Percentiles rank a stretch among this genome's conserved stretches.
Conservation (phyloP, 1,140 invertebrate species). For the Bombus huntii region DNA sequence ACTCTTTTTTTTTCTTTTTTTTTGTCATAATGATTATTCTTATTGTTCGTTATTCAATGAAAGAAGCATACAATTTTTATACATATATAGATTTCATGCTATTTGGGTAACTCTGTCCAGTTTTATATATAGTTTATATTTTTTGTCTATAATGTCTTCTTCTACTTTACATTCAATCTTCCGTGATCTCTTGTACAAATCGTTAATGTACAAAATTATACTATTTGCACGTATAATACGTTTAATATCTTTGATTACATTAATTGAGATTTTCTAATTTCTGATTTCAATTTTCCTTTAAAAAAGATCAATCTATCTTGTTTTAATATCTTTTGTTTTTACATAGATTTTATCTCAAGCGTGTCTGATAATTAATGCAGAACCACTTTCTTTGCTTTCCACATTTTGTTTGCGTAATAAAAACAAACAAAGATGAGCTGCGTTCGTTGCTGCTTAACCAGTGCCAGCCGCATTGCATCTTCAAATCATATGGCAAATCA, state of each 20-base stretch:
- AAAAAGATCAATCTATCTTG: not conserved
- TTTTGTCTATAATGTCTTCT: not conserved
- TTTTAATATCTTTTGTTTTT: not conserved
- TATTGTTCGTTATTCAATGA: not conserved
- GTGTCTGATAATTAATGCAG: not conserved
- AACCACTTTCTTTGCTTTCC: not conserved
- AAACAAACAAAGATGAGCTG: conserved; percentile 75
- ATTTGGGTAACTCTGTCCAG: not conserved
- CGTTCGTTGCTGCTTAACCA: conserved; percentile 79
- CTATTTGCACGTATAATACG: not conserved
- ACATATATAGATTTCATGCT: not conserved
- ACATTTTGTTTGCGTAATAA: not conserved
- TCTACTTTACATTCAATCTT: not conserved
- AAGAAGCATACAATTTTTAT: not conserved
- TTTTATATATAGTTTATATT: not conserved
- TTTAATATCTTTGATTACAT: not conserved
- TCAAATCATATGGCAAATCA: conserved; percentile 79
- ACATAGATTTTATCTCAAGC: not conserved
- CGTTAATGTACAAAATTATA: too few relatives aligned
- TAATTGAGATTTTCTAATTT: too few relatives aligned
- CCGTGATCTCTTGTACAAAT: not conserved
- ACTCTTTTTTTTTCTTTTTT: too few relatives aligned
- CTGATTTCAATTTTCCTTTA: too few relatives aligned
- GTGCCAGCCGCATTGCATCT: conserved; percentile 77
- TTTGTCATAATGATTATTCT: not conserved